Evolutionary conservation across 2,888 invertebrate genomes (phyloP).

Genomic region (Elaeidobius kamerunicus): DNA sequence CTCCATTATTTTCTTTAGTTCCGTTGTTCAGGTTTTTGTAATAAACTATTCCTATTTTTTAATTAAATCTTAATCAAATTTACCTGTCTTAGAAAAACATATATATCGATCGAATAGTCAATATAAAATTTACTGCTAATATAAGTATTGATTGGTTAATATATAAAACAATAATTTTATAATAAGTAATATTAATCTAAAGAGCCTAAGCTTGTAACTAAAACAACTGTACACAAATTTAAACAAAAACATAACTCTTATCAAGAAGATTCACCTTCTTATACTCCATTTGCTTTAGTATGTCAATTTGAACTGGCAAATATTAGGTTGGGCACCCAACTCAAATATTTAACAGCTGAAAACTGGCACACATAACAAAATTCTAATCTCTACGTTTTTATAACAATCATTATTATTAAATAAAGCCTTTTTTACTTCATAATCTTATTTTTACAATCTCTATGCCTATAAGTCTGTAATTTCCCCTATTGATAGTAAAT

Average conservation of each 20-base stretch:
- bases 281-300: neutral
- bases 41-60: too few relatives aligned
- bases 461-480: slow-evolving; percentile 8
- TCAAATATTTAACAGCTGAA: slow-evolving; percentile 1
- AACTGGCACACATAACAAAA: slow-evolving; percentile 7
- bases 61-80: too few relatives aligned
- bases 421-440: slow-evolving; percentile 28
- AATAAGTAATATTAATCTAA: slow-evolving; percentile 23
- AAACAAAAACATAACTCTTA: slow-evolving; percentile 30
- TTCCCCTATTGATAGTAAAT: neutral
- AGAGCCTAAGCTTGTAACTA: slow-evolving; percentile 23
- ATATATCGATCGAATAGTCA: too few relatives aligned
- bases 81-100: too few relatives aligned
- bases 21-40: too few relatives aligned
- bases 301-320: neutral
- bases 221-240: slow-evolving; percentile 30
- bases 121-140: too few relatives aligned
- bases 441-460: slow-evolving; percentile 23
- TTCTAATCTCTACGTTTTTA: slow-evolving; percentile 17
- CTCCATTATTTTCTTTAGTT: too few relatives aligned
- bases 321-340: neutral
- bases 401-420: slow-evolving; percentile 28
- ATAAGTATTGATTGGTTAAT: too few relatives aligned
- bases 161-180: too few relatives aligned
- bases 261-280: slow-evolving; percentile 18